Conservation (phyloP, 2,888 invertebrate genomes). For the Hydroisotoma schaefferi region DNA sequence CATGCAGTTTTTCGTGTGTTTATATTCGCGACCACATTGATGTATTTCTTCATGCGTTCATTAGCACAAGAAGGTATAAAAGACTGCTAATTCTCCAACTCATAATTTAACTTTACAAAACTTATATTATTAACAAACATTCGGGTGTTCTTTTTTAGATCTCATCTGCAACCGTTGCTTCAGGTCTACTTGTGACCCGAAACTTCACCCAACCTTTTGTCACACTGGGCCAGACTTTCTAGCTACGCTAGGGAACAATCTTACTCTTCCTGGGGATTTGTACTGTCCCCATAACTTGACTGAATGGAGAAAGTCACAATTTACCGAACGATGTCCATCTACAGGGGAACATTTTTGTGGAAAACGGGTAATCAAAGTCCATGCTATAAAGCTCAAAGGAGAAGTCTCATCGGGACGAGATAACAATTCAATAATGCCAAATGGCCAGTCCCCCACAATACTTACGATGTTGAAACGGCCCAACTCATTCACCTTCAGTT, state of each 20-base stretch:
- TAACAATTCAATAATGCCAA: neutral
- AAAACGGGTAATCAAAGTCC: conserved; percentile 7
- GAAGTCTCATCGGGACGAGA: neutral
- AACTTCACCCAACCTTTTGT: conserved; percentile 1
- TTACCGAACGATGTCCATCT: neutral
- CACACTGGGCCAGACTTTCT: neutral
- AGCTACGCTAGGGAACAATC: neutral
- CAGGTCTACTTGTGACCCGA: neutral
- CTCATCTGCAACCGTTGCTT: conserved; percentile 1
- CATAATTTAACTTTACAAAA: too few species aligned
- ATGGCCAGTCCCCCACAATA: neutral
- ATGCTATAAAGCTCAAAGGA: neutral
- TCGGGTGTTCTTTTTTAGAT: too few species aligned
- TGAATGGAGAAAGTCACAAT: neutral
- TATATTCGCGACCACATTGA: too few species aligned
- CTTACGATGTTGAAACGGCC: neutral
- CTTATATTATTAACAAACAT: too few species aligned
- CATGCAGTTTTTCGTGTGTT: too few species aligned
- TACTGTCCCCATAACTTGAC: neutral
- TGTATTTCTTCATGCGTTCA: too few species aligned
- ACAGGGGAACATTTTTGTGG: conserved; percentile 6
- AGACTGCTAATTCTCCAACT: too few species aligned
- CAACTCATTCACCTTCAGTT: neutral
- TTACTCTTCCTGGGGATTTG: neutral
- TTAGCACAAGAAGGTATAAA: too few species aligned